Evolutionary conservation across 2,797 vertebrate species (phyloP), one percentile per base, ranked within the genome.

Genomic region (Hyperoplus immaculatus): DNA sequence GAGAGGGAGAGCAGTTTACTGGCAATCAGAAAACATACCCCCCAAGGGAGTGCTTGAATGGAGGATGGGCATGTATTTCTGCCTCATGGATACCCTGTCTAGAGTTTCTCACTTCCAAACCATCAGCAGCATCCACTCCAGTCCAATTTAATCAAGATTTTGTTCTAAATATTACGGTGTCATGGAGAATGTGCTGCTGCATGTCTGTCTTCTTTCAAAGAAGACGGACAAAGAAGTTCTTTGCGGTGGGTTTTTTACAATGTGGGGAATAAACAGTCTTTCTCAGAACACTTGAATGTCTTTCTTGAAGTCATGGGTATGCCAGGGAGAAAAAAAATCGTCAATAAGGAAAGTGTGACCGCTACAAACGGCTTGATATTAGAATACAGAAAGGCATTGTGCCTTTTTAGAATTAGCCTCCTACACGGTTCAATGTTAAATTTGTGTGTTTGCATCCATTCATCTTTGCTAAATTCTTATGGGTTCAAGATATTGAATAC

Each of bases 1-100:
- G 82, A 72, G 63, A 86, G 78, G 72, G 71, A 86, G 82, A 91
- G 80, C 81, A 83, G 78, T 87, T 94, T 93, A 88, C 91, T 85
- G 90, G 92, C 83, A 93, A 90, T 92, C 88, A 67, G 51, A 29
- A 76, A 43, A 41, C 60, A 21, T 72, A 6, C 51, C 29, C 65
- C 73, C 61, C 75, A 12, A 61, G 87, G 82, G 85, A 88, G 76
- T 59, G 75, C 49, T 65, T 41, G 82, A 84, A 76, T 80, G 85
- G 80, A 77, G 85, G 86, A 88, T 75, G 80, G 77, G 82, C 77
- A 70, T 7, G 57, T 81, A 78, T 89, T 84, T 74, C 87, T 81
- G 88, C 43, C 66, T 47, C 85, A 59, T 71, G 53, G 69, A 81
- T 78, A 51, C 59, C 72, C 78, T 74, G 80, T 81, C 77, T 57